Evolutionary conservation across 53 echinoderm and acorn worm species (phyloP).

Genomic region (Pentamera pediparva): DNA sequence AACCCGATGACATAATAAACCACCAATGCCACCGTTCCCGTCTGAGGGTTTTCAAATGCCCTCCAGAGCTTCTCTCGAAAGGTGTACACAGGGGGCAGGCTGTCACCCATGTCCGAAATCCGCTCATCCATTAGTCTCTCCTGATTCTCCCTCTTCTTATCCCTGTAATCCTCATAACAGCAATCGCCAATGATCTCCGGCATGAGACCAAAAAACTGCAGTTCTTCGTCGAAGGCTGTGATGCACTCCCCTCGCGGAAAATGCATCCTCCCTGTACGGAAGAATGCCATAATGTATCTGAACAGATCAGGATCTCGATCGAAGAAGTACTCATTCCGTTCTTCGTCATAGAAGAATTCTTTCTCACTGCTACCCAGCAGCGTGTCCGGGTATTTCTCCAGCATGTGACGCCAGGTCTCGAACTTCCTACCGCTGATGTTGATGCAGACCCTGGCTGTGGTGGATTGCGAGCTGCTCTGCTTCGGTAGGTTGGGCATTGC

Average conservation of each 20-base stretch:
- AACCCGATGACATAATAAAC: constrained; percentile 98
- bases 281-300: constrained; percentile 89
- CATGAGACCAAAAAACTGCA: constrained; percentile 94
- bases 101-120: constrained; percentile 83
- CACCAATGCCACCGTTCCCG: constrained; percentile 74
- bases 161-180: constrained; percentile 97
- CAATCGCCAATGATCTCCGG: constrained; percentile 98
- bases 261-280: constrained; percentile 97
- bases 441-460: constrained; percentile 66
- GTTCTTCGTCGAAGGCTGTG: constrained; percentile 87
- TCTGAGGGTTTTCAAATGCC: constrained; percentile 93
- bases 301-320: constrained; percentile 96
- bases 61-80: constrained; percentile 89
- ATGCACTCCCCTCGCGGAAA: constrained; percentile 87
- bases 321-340: constrained; percentile 85
- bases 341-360: constrained; percentile 95
- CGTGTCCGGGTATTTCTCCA: constrained; percentile 97
- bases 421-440: constrained; percentile 92
- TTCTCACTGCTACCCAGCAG: constrained; percentile 94
- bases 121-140: constrained; percentile 92
- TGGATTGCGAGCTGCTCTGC: constrained; percentile 36
- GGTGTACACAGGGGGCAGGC: constrained; percentile 39
- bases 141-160: constrained; percentile 81
- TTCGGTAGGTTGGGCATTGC: constrained; percentile 81
- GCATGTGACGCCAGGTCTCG: constrained; percentile 96